Base-by-base conservation (phyloP, 1,140 invertebrate species). In the Sogatella furcifera region DNA sequence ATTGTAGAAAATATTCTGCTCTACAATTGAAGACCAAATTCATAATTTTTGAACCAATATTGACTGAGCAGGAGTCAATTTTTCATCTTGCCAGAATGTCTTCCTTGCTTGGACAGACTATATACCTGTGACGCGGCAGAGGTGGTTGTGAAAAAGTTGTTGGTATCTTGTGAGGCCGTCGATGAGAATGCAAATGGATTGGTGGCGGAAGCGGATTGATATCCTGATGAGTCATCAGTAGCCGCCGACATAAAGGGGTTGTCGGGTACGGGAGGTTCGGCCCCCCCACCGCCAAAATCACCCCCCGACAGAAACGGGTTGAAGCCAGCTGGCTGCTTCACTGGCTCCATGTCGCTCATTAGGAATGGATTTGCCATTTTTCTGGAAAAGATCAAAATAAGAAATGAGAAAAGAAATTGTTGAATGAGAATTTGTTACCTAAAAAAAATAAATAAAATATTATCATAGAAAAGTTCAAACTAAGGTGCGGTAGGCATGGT, bases 261-360 rank as follows among this genome's bases (percentile, higher is more conserved):
- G 60, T 84, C 83, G 58, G 68, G 72, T 14, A 49, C 55, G 24
- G 57, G 14, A 53, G 77, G 69, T 5, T 17, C 21, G 53, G 77
- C 21, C 14, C 2, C 21, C 69, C 62, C 62, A 8, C 69, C 38
- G 31, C 62, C 66, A 17, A 69, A 70, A 46, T 75, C 74, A 59
- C 78, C 77, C 10, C 81, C 79, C 65, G 84, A 80, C 43, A 89
- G 80, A 69, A 90, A 90, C 31, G 87, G 87, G 76, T 90, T 90
- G 1, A 82, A 80, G 5, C 72, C 69, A n/a, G 75, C 70, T 24
- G 61, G 64, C 73, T 71, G 31, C 70, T 73, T 68, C 13, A 77
- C 69, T 5, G 68, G 68, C 2, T 73, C 66, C 21, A 69, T 68
- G 38, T 82, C 80, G 65, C 87, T 85, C 74, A 87, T 87, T 55